Base-by-base conservation (phyloP, 1,140 invertebrate genomes). In the Venturia canescens region DNA sequence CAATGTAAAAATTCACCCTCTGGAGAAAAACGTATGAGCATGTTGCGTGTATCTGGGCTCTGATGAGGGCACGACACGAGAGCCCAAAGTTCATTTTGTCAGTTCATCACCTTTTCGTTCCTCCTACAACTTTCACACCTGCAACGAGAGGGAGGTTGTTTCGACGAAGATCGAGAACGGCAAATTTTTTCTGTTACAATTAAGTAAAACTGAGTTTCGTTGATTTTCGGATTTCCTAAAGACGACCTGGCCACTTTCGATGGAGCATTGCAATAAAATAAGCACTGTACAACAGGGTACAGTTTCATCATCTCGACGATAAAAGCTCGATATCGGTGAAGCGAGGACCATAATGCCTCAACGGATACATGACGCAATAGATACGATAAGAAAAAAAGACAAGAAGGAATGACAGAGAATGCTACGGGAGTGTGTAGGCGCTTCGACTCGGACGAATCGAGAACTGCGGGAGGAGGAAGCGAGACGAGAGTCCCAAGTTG, bases 381-480 rank as follows among this genome's bases (percentile, higher is more conserved):
- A n/a, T n/a, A n/a, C 15, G 16, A 31, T 69, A 31, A 48, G 1
- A 16, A 0, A 83, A 84, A 78, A 70, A 84, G 84, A 81, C 66
- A 71, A 84, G 79, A 67, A 79, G 81, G 85, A 86, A 87, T 85
- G 84, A 34, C 80, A 74, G 53, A 60, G 74, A 81, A 78, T 82
- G 80, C 67, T 76, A 76, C 57, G 50, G 79, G 77, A 80, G 48
- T 74, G 83, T 83, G 84, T 85, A 87, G 85, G 88, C 84, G 85
- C 82, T 72, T 79, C 71, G 23, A 80, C 72, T 72, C 80, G 74
- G 23, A 80, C 72, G 60, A 66, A 74, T 27, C 29, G 29, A 69
- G 66, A 69, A 69, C 1, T 57, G 74, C 26, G 18, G n/a, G 38
- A 70, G 66, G 34, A 48, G 13, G 81, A 77, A 57, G n/a, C n/a